Percentiles rank a stretch among this genome's conserved stretches.
phyloP scores from a whole-genome alignment of 1,140 invertebrate genomes.

The Manduca sexta region DNA sequence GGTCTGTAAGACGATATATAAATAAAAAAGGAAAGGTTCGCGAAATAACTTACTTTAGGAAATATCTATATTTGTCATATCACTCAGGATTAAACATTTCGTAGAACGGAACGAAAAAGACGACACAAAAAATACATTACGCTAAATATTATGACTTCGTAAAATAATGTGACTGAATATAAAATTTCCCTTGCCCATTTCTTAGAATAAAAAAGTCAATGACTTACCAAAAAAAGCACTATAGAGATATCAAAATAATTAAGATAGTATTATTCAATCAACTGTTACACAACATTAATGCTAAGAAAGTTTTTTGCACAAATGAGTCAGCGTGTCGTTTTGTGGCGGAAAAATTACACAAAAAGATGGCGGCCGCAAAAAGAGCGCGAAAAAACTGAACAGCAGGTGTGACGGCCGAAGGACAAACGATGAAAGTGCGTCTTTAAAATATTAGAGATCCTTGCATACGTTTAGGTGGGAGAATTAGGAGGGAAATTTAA shows the following conservation, averaged over 20 bases:
- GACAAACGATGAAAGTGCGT: constrained; percentile 16
- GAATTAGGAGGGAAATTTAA: too few species aligned
- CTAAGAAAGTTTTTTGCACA: constrained; percentile 11
- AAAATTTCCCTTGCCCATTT: background rate
- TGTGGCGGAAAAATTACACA: constrained; percentile 8
- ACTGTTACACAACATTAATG: constrained; percentile 15
- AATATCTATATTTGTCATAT: too few species aligned
- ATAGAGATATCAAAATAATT: background rate
- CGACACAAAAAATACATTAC: too few species aligned
- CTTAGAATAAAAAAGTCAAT: background rate
- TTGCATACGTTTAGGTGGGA: too few species aligned
- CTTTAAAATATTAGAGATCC: constrained; percentile 12
- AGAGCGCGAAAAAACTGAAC: constrained; percentile 16
- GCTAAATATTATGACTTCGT: too few species aligned
- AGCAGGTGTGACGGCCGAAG: constrained; percentile 15
- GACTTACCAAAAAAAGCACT: constrained; percentile 3
- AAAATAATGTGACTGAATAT: background rate
- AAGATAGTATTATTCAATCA: background rate
- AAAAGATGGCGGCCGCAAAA: constrained; percentile 18
- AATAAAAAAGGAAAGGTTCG: too few species aligned
- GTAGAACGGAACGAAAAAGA: too few species aligned
- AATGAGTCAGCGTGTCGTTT: constrained; percentile 14
- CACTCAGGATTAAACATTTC: too few species aligned
- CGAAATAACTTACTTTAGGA: too few species aligned
- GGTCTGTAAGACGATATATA: too few species aligned